phyloP scores from a whole-genome alignment of 2,113 vertebrate genomes.

The Ramphastos sulfuratus region DNA sequence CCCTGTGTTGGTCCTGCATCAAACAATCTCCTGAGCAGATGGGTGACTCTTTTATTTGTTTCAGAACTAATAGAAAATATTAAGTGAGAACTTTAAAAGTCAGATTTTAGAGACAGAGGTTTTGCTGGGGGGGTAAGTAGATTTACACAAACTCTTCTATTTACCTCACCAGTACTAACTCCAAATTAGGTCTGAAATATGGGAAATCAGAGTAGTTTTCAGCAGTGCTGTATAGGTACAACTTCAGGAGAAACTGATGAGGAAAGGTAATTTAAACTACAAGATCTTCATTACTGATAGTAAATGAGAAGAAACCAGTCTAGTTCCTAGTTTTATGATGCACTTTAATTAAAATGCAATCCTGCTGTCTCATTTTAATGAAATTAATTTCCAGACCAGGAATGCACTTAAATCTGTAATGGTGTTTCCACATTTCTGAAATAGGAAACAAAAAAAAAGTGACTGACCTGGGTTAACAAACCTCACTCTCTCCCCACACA shows the following conservation, averaged over 20 bases:
- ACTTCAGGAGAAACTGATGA: neutral
- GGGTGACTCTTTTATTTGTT: neutral
- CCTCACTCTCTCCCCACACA: no score
- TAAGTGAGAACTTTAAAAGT: neutral
- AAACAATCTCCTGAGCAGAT: neutral
- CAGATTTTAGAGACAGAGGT: neutral
- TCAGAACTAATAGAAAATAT: neutral
- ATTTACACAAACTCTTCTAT: neutral
- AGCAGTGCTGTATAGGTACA: neutral
- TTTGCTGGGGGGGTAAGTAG: neutral
- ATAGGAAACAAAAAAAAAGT: neutral
- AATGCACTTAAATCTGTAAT: slow-evolving; percentile 5
- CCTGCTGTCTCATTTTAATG: neutral
- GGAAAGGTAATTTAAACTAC: neutral
- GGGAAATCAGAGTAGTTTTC: neutral
- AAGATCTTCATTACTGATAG: neutral
- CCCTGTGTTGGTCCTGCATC: neutral
- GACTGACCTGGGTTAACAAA: no score
- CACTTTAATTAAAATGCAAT: neutral
- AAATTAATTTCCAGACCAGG: neutral
- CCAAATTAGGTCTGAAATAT: neutral
- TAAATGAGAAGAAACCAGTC: neutral
- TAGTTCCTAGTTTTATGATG: neutral
- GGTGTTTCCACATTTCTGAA: neutral
- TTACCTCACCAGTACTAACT: neutral